Percentiles rank a stretch among this genome's conserved stretches.
These are phyloP conservation scores for Prietella phreatophila DNA, from an alignment of 2,113 vertebrate species.

Conservation along the genomic window DNA sequence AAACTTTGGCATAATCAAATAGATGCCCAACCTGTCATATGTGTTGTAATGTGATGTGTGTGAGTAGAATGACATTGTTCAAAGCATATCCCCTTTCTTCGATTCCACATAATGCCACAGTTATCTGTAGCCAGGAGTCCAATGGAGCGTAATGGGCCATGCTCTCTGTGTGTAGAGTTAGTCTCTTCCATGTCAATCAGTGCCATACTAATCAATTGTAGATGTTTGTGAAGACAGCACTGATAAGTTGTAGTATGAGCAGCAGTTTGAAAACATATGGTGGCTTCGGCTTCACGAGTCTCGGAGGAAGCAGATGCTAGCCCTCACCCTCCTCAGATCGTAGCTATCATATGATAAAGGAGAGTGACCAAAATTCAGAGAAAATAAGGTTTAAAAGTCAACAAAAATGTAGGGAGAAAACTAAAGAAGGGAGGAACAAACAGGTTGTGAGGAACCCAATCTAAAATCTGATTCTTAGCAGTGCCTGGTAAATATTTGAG, in stretches of 20 bases:
- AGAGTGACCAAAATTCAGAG: background rate
- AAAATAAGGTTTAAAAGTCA: background rate
- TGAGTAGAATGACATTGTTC: background rate
- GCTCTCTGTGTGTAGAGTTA: background rate
- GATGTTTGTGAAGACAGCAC: background rate
- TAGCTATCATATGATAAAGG: background rate
- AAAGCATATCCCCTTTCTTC: background rate
- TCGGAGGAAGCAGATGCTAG: background rate
- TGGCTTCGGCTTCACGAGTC: background rate
- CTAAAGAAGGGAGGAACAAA: background rate
- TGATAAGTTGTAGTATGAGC: background rate
- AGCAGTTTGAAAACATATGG: background rate
- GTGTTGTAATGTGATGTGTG: background rate
- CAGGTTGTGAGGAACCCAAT: background rate
- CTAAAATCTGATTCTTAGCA: background rate
- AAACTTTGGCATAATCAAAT: background rate
- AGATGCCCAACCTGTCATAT: background rate
- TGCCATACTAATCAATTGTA: background rate
- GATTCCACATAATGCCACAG: background rate
- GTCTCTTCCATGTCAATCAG: background rate
- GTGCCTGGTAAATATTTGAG: background rate
- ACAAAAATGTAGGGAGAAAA: background rate
- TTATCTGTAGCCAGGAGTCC: background rate
- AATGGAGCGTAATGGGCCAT: background rate
- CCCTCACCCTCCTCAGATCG: background rate